Conservation (phyloP, 2,113 vertebrate genomes). For the Rynchops niger region DNA sequence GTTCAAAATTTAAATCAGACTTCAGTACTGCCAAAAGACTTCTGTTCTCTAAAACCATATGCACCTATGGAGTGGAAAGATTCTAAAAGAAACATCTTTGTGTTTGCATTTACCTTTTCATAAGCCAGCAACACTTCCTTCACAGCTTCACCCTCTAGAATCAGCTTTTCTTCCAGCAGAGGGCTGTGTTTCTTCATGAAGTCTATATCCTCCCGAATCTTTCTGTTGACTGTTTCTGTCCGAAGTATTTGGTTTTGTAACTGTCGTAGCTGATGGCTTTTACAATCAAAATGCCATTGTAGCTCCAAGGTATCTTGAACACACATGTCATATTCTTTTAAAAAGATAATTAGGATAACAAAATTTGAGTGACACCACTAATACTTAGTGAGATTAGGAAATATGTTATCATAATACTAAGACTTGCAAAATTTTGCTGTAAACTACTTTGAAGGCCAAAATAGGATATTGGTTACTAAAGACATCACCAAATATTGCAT, state of each 20-base stretch:
- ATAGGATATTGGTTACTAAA: not conserved
- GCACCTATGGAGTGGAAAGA: too few relatives aligned
- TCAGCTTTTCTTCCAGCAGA: slow-evolving; percentile 78
- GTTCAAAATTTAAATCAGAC: not conserved
- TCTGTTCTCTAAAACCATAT: not conserved
- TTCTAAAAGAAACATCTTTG: not conserved
- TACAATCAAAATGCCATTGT: slow-evolving; percentile 71
- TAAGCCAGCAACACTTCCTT: slow-evolving; percentile 36
- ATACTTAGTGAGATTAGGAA: not conserved
- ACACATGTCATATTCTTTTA: slow-evolving; percentile 75
- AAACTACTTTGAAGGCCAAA: not conserved
- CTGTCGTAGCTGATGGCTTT: slow-evolving; percentile 37
- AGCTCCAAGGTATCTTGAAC: slow-evolving; percentile 75
- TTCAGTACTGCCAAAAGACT: not conserved
- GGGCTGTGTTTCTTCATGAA: slow-evolving; percentile 77
- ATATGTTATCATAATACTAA: not conserved
- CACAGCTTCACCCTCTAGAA: slow-evolving; percentile 61
- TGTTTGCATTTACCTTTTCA: slow-evolving; percentile 66
- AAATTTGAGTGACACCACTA: not conserved
- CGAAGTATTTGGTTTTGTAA: slow-evolving; percentile 54
- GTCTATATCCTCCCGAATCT: slow-evolving; percentile 68
- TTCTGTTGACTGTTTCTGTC: slow-evolving; percentile 62
- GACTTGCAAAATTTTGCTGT: not conserved
- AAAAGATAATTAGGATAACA: not conserved
- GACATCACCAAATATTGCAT: not conserved